Evolutionary conservation across 2,888 invertebrate species (phyloP), one percentile per base, ranked within the genome.

Genomic region (Mesorhabditis spiculigera): DNA sequence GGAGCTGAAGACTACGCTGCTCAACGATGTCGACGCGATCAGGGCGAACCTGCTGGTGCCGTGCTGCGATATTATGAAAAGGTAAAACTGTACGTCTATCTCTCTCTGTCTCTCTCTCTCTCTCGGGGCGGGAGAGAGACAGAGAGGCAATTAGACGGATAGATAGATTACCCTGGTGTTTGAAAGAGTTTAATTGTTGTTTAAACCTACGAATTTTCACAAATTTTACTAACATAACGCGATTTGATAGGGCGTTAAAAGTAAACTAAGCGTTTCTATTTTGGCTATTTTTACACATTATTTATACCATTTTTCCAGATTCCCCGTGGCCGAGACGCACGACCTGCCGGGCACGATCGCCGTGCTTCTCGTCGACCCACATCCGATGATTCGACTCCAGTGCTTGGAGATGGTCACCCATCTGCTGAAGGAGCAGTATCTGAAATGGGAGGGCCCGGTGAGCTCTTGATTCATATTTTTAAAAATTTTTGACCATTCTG

Each of bases 51-150:
- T 50, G 58, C 58, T 50, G 58, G 58, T 50, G 10, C 58, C 58
- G n/a, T 50, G 58, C n/a, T 50, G 58, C n/a, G 58, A 50, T 50
- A 50, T 50, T 10, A n/a, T 50, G 8, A 50, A 50, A 50, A 50
- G 58, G 58, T 50, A 50, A 50, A n/a, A 28, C 28, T 28, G 28
- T 3, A 28, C 28, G 28, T 28, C 28, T 28, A 1, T 28, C 28
- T 28, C 28, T 28, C 28, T 28, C 28, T 28, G 1, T 28, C 28
- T 28, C 28, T 28, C 28, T 28, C 28, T 28, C 28, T 28, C 28
- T 28, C 28, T 28, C 28, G 28, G 28, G 28, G 3, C 28, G 28
- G 28, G 28, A 28, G 28, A 28, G 28, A 28, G 28, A 28, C 1
- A 28, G 28, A 28, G 28, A 28, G 28, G 28, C 28, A 28, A 28